phyloP scores from a whole-genome alignment of 1,140 invertebrate species.

The Laupala kohalensis region DNA sequence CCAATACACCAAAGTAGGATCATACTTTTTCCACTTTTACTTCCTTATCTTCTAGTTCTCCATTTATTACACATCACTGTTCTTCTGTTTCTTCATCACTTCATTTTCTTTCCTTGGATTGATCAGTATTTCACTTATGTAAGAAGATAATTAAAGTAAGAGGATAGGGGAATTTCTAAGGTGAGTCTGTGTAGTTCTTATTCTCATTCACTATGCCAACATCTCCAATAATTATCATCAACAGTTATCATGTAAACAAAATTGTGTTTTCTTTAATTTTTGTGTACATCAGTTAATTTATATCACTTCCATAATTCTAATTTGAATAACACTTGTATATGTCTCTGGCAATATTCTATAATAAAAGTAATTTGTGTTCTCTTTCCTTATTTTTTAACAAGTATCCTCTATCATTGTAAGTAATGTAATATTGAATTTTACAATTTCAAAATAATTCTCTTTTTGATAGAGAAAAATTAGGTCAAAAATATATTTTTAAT shows the following conservation, averaged over 20 bases:
- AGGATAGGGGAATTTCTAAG: background rate
- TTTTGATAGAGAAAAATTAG: background rate
- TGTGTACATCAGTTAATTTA: too few relatives aligned
- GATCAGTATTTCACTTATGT: background rate
- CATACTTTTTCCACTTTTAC: background rate
- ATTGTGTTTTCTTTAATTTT: background rate
- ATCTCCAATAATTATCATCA: background rate
- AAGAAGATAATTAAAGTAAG: background rate
- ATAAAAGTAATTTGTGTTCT: background rate
- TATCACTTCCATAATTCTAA: background rate
- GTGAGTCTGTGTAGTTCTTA: background rate
- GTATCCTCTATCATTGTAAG: background rate
- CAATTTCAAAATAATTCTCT: background rate
- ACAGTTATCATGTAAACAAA: background rate
- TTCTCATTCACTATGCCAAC: background rate
- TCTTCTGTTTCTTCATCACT: background rate
- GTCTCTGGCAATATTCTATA: background rate
- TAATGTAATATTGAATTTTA: background rate
- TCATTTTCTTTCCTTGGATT: background rate
- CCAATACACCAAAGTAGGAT: background rate
- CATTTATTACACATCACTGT: background rate
- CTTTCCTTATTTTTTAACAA: background rate
- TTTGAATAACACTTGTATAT: background rate
- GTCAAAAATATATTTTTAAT: too few relatives aligned
- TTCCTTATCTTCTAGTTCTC: background rate